These are phyloP conservation scores for Balearica regulorum DNA, from an alignment of 2,797 vertebrate species.

Conservation along the genomic window DNA sequence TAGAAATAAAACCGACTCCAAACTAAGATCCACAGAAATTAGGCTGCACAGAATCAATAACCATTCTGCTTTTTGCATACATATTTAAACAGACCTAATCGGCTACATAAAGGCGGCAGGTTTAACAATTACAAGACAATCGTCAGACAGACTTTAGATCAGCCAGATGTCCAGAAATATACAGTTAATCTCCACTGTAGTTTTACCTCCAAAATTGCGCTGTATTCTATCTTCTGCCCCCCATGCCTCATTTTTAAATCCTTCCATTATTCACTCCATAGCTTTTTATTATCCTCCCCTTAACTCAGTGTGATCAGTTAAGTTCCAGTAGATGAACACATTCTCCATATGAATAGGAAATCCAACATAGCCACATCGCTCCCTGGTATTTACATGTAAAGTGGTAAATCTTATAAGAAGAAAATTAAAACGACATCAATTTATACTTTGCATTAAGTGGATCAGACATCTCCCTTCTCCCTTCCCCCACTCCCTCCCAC, in stretches of 20 bases:
- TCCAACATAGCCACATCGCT: background rate
- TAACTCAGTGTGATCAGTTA: constrained; percentile 56
- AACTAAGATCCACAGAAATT: background rate
- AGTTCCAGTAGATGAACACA: constrained; percentile 45
- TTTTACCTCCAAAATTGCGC: constrained; percentile 1
- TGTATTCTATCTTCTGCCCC: constrained; percentile 13
- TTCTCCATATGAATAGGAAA: constrained; percentile 34
- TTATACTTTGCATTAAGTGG: constrained; percentile 53
- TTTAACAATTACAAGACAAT: constrained; percentile 44
- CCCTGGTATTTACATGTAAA: constrained; percentile 59
- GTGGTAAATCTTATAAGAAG: constrained; percentile 53
- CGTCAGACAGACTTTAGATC: constrained; percentile 7
- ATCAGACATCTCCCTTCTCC: constrained; percentile 37
- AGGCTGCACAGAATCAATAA: background rate
- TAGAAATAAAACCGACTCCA: background rate
- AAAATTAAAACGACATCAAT: constrained; percentile 60
- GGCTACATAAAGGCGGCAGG: background rate
- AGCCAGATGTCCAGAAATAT: constrained; percentile 40
- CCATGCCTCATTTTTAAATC: constrained; percentile 46
- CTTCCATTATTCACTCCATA: constrained; percentile 54
- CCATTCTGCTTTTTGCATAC: background rate
- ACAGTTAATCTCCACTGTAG: constrained; percentile 21
- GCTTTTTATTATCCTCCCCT: constrained; percentile 54
- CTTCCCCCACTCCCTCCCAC: background rate
- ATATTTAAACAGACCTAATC: constrained; percentile 30